Evolutionary conservation across 2,888 invertebrate genomes (phyloP).

Genomic region (Ecdyonurus torrentis): DNA sequence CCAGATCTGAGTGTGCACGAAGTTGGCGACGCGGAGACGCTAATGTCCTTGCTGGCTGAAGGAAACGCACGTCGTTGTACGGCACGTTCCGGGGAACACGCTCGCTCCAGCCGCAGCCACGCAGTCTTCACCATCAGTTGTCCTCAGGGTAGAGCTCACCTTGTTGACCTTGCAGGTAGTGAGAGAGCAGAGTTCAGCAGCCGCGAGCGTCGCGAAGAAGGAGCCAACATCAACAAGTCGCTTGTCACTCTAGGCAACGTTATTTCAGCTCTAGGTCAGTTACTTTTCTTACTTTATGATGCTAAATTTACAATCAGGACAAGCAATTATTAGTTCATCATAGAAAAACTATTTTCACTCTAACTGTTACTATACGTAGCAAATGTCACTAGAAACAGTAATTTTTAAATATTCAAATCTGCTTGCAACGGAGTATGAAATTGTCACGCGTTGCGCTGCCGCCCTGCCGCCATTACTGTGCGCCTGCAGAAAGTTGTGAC

Average conservation of each 20-base stretch:
- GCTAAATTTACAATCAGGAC: too few species aligned
- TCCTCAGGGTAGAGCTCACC: slow-evolving; percentile 24
- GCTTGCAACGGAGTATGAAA: too few species aligned
- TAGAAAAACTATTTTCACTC: too few species aligned
- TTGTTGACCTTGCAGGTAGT: slow-evolving; percentile 43
- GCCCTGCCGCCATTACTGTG: too few species aligned
- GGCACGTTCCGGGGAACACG: slow-evolving; percentile 53
- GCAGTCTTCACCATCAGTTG: slow-evolving; percentile 41
- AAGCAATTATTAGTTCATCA: too few species aligned
- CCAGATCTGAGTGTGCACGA: slow-evolving; percentile 45
- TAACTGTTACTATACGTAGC: too few species aligned
- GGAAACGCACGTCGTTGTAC: slow-evolving; percentile 46
- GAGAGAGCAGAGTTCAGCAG: slow-evolving; percentile 35
- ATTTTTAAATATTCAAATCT: too few species aligned
- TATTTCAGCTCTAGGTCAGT: slow-evolving; percentile 56
- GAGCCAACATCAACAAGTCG: slow-evolving; percentile 59
- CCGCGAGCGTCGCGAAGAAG: slow-evolving; percentile 29
- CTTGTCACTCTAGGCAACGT: slow-evolving; percentile 67
- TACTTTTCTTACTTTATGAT: too few species aligned
- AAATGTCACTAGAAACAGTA: too few species aligned
- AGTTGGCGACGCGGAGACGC: slow-evolving; percentile 35
- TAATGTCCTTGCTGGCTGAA: slow-evolving; percentile 38
- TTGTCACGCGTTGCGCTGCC: too few species aligned
- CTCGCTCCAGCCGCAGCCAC: slow-evolving; percentile 41
- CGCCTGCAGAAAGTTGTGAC: too few species aligned